Base-by-base conservation (phyloP, 1,140 invertebrate genomes). In the Asobara japonica region DNA sequence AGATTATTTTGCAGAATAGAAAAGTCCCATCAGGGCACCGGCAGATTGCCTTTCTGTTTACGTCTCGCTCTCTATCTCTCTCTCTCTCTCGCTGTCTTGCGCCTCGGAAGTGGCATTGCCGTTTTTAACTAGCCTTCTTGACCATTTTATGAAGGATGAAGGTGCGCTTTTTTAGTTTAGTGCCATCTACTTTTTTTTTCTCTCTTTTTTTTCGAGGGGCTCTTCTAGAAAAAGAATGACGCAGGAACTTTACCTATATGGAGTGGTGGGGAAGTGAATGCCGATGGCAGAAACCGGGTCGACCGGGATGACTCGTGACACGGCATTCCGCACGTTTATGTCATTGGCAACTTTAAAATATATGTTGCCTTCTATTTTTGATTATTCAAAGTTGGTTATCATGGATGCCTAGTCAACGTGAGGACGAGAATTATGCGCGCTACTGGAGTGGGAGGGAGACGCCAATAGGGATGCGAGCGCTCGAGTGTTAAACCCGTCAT, bases 1-100 rank as follows among this genome's bases (percentile, higher is more conserved):
- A 73, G 76, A 85, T 83, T 80, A 83, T 86, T 84, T 86, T 77
- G 72, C 78, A 76, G 75, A 81, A 84, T 73, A 78, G 79, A 85
- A 84, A 84, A 83, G 73, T 79, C 72, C 64, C 41, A 29, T n/a
- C 41, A 45, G 41, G 68, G 56, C 56, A 41, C n/a, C n/a, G 65
- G 69, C 22, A 71, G 62, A 65, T 65, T 66, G 62, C 61, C 11
- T 51, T 25, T 65, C 16, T 27, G 69, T 56, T 56, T 56, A 56
- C 51, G 51, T 56, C 18, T 45, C 41, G n/a, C 1, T 13, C 41
- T 16, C 41, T 45, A 8, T 38, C 8, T 38, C 36, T 38, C 36
- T 38, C 36, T 38, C 36, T 38, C 36, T 69, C 56, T 62, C 25
- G 36, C 33, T 38, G 45, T 65, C 61, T 65, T 30, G n/a, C n/a